phyloP scores from a whole-genome alignment of 2,797 vertebrate species.

The Rhabdomys pumilio region DNA sequence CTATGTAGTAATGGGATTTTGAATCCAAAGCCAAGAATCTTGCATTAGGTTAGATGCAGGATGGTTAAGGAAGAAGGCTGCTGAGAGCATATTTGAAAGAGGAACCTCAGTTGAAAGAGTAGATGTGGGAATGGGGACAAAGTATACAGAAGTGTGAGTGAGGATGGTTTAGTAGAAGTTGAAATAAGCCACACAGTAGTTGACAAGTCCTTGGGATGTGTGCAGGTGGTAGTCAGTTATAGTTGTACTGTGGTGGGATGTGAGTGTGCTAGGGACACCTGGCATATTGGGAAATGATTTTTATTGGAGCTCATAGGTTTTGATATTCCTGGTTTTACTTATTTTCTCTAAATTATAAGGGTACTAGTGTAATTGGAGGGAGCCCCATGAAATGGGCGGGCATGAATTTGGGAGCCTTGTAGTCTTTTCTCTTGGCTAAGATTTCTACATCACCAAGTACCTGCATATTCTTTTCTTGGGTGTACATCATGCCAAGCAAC shows the following conservation, averaged over 20 bases:
- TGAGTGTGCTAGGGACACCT: background rate
- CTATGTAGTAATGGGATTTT: background rate
- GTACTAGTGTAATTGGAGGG: background rate
- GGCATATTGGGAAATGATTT: background rate
- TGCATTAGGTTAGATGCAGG: background rate
- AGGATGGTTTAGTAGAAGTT: background rate
- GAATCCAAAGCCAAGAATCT: background rate
- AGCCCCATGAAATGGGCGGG: background rate
- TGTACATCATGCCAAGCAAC: background rate
- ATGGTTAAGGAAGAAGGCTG: background rate
- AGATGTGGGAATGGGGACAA: background rate
- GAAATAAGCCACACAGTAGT: background rate
- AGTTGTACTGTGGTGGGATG: background rate
- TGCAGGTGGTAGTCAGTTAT: background rate
- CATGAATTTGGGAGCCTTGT: background rate
- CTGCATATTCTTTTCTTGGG: background rate
- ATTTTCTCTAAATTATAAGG: background rate
- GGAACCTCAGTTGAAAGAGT: background rate
- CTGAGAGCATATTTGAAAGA: background rate
- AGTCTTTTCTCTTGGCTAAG: background rate
- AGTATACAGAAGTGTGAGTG: background rate
- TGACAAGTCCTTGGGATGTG: background rate
- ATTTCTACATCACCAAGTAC: background rate
- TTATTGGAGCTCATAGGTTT: background rate
- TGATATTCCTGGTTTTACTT: background rate